phyloP scores from a whole-genome alignment of 2,797 vertebrate genomes.

The Enteromius viviparus region DNA sequence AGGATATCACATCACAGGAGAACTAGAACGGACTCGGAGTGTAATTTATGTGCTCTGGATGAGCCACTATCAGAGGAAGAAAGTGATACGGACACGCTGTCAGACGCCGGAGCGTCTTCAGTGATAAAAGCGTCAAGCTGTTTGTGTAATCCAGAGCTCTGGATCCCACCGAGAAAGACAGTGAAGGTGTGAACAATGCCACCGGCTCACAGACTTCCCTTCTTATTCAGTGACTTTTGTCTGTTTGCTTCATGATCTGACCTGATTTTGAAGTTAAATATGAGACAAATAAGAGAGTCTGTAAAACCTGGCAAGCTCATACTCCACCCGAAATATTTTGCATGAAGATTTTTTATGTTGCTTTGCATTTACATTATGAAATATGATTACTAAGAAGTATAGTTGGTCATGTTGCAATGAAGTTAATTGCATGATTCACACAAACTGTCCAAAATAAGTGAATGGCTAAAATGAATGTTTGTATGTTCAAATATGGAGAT shows the following conservation, averaged over 20 bases:
- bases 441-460: neutral
- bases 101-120: conserved; percentile 14
- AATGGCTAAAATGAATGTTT: neutral
- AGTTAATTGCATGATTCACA: neutral
- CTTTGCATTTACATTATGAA: neutral
- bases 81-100: conserved; percentile 13
- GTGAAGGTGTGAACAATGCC: neutral
- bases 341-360: neutral
- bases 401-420: neutral
- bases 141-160: conserved; percentile 17
- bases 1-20: conserved; percentile 15
- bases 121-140: conserved; percentile 37
- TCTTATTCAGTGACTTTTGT: neutral
- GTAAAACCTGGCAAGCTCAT: neutral
- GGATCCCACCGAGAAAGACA: conserved; percentile 17
- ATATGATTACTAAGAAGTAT: neutral
- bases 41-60: conserved; percentile 34
- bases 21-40: neutral
- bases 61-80: conserved; percentile 22
- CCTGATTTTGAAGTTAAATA: neutral
- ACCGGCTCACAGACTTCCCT: neutral
- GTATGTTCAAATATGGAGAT: neutral
- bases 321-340: no score
- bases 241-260: neutral
- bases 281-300: neutral